These are phyloP conservation scores for Pseudois nayaur DNA, from an alignment of 2,113 vertebrate genomes.

Conservation along the genomic window DNA sequence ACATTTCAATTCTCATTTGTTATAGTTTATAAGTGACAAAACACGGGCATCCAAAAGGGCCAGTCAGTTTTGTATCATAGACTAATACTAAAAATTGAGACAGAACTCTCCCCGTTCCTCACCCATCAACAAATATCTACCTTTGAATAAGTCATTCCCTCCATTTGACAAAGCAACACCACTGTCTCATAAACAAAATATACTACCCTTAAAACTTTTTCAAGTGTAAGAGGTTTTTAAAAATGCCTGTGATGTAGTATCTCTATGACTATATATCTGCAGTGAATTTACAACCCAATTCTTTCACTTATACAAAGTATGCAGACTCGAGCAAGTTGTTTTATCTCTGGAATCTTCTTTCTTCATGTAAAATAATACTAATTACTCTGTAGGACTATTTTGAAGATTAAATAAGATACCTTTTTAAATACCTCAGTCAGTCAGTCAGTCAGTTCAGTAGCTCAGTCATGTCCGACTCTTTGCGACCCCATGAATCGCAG, in stretches of 20 bases:
- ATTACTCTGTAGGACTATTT: neutral
- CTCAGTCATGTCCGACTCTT: too few relatives aligned
- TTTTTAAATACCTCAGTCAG: too few relatives aligned
- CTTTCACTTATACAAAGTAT: neutral
- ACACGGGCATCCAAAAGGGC: neutral
- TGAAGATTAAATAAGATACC: neutral
- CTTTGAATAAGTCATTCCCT: neutral
- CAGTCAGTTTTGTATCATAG: neutral
- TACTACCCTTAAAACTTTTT: neutral
- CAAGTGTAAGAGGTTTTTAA: neutral
- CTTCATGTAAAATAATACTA: neutral
- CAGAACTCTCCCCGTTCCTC: neutral
- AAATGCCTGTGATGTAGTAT: neutral
- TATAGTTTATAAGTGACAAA: neutral
- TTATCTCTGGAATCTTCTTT: neutral
- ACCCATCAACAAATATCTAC: neutral
- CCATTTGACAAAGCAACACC: neutral
- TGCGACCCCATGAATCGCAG: too few relatives aligned
- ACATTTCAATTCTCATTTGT: neutral
- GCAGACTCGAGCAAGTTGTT: neutral
- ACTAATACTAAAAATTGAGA: neutral
- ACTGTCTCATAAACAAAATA: neutral
- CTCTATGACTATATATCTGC: neutral
- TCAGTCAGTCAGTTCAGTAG: too few relatives aligned
- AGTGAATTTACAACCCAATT: neutral